phyloP scores from a whole-genome alignment of 2,888 invertebrate species.

The Nephrotoma flavescens region DNA sequence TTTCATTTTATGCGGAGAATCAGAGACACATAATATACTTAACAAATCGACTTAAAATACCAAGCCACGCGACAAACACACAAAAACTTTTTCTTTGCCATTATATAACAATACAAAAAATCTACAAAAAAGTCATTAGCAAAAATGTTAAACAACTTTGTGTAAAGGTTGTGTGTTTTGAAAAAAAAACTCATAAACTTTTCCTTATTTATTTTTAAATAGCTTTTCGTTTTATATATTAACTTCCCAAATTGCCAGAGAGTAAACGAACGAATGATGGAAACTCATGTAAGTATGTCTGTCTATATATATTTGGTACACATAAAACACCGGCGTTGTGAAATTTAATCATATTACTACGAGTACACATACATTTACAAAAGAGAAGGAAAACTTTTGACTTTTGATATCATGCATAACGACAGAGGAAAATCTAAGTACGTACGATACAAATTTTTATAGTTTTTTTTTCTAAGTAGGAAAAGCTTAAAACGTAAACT shows the following conservation, averaged over 20 bases:
- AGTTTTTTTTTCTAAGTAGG: not conserved
- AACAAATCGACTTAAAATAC: not conserved
- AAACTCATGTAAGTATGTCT: not conserved
- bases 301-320: not conserved
- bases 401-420: not conserved
- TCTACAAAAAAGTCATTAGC: not conserved
- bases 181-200: not conserved
- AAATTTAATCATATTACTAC: not conserved
- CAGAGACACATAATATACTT: not conserved
- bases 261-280: not conserved
- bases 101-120: not conserved
- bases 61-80: not conserved
- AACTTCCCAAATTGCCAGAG: not conserved
- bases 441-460: not conserved
- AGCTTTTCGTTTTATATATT: not conserved
- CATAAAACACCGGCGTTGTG: not conserved
- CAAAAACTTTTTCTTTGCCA: not conserved
- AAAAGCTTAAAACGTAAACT: not conserved
- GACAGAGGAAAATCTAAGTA: not conserved
- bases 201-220: not conserved
- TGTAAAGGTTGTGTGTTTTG: not conserved
- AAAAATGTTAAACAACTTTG: not conserved
- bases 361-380: not conserved
- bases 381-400: not conserved
- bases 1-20: not conserved